These are phyloP conservation scores for Sepioteuthis lessoniana DNA, from an alignment of 2,888 invertebrate genomes.

Conservation along the genomic window DNA sequence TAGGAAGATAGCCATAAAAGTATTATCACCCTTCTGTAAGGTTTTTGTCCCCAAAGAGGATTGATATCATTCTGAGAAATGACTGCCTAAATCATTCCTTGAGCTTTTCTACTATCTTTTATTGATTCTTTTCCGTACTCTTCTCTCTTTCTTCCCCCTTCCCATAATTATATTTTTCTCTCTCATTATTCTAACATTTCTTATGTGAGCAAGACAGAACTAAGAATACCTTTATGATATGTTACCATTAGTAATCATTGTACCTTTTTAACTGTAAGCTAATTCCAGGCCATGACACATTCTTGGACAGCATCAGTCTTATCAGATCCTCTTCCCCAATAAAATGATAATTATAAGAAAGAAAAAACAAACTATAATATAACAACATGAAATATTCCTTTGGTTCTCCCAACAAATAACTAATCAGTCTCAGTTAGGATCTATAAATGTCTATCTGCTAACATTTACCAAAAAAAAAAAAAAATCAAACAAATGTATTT, in stretches of 20 bases:
- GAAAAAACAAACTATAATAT: neutral
- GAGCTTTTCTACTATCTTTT: too few relatives aligned
- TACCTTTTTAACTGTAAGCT: neutral
- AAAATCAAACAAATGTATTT: neutral
- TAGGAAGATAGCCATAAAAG: too few relatives aligned
- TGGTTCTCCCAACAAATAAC: neutral
- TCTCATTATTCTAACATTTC: too few relatives aligned
- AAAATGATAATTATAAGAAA: neutral
- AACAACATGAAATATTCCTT: neutral
- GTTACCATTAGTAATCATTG: neutral
- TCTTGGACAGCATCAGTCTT: neutral
- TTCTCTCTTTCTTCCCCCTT: too few relatives aligned
- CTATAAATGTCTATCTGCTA: neutral
- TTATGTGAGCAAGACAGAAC: neutral
- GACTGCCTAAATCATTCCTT: too few relatives aligned
- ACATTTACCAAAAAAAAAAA: neutral
- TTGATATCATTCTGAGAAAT: too few relatives aligned
- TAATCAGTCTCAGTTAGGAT: neutral
- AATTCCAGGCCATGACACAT: neutral
- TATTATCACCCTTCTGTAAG: too few relatives aligned
- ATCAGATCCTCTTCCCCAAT: neutral
- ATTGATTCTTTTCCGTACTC: too few relatives aligned
- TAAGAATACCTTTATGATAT: neutral
- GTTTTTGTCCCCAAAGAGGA: too few relatives aligned
- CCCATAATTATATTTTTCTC: too few relatives aligned